Percentiles rank a stretch among this genome's conserved stretches.
phyloP scores from a whole-genome alignment of 2,888 invertebrate species.

The Caenorhabditis uteleia region DNA sequence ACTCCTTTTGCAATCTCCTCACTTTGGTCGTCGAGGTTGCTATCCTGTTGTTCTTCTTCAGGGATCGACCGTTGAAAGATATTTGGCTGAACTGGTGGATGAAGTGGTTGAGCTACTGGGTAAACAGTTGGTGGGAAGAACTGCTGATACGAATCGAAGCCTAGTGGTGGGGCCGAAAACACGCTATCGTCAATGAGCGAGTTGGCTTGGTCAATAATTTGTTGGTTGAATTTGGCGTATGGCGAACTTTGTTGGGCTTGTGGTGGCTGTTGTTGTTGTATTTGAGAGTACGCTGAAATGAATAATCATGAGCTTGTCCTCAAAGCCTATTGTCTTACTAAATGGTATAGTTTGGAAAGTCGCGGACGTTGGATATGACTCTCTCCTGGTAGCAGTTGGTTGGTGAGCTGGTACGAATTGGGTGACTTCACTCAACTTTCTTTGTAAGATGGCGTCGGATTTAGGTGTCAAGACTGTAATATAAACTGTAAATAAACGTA shows the following conservation, averaged over 20 bases:
- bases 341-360: not conserved
- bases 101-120: too few species aligned
- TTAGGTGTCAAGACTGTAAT: conserved; percentile 48
- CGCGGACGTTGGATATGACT: conserved; percentile 1
- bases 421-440: conserved; percentile 28
- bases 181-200: not conserved
- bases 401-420: conserved; percentile 2
- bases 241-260: too few species aligned
- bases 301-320: not conserved
- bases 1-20: conserved; percentile 2
- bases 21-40: conserved; percentile 2
- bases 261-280: not conserved
- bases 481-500: not conserved
- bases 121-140: too few species aligned
- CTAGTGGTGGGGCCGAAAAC: not conserved
- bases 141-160: not conserved
- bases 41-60: conserved; percentile 1
- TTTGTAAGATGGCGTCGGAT: conserved; percentile 43
- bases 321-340: not conserved
- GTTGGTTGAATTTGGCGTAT: not conserved
- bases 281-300: not conserved
- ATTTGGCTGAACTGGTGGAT: too few species aligned
- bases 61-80: too few species aligned
- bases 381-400: not conserved
- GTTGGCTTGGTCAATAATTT: not conserved